Percentiles rank a stretch among this genome's conserved stretches.
Evolutionary conservation across 2,113 vertebrate species (phyloP).

Genomic region (Mastomys coucha): DNA sequence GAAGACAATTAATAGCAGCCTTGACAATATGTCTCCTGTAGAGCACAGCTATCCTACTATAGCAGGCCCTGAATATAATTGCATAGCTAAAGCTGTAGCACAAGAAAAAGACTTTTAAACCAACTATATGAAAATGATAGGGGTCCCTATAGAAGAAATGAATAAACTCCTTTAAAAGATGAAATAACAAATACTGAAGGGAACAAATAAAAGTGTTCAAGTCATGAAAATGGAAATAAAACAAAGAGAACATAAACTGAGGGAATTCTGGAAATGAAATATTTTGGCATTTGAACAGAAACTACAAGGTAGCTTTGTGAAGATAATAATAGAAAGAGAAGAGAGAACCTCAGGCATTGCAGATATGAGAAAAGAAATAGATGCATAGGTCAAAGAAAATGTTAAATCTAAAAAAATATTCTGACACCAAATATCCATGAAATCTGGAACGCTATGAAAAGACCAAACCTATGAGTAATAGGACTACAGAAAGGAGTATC

Average conservation of each 20-base stretch:
- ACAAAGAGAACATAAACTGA: neutral
- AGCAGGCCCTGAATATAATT: neutral
- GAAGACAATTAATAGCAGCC: neutral
- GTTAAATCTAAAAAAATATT: neutral
- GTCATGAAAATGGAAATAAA: neutral
- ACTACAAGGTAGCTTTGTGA: neutral
- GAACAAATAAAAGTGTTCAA: neutral
- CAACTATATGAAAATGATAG: neutral
- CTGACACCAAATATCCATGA: neutral
- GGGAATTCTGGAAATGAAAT: neutral
- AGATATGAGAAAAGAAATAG: neutral
- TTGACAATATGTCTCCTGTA: neutral
- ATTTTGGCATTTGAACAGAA: neutral
- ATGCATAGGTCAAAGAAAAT: neutral
- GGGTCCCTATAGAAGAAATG: neutral
- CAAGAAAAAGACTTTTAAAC: neutral
- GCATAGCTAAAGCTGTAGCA: neutral
- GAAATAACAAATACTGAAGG: neutral
- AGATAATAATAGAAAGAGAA: neutral
- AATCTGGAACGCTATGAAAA: neutral
- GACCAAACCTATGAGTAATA: neutral
- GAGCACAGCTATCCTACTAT: neutral
- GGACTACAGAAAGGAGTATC: neutral
- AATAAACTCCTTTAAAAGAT: neutral
- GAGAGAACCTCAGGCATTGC: neutral